phyloP scores from a whole-genome alignment of 1,140 invertebrate species.

The Diorhabda sublineata region DNA sequence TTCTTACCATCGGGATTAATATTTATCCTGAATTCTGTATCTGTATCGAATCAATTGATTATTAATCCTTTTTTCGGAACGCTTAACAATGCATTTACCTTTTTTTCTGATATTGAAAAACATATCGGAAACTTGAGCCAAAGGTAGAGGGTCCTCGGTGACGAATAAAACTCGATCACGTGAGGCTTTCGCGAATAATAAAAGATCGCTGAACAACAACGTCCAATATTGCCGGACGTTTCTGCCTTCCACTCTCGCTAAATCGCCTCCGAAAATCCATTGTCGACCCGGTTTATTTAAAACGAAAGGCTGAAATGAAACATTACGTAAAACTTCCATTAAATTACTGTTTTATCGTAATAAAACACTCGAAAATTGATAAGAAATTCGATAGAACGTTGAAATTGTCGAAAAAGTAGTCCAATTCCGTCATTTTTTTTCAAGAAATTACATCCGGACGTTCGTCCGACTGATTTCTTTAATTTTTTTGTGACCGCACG shows the following conservation, averaged over 20 bases:
- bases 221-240: slow-evolving; percentile 78
- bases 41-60: slow-evolving; percentile 43
- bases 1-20: slow-evolving; percentile 54
- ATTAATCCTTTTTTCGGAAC: neutral
- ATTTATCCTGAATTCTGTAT: slow-evolving; percentile 67
- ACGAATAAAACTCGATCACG: slow-evolving; percentile 80
- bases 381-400: too few relatives aligned
- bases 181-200: slow-evolving; percentile 79
- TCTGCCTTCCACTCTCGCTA: slow-evolving; percentile 76
- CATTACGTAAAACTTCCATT: neutral
- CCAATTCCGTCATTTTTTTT: too few relatives aligned
- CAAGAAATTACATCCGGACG: too few relatives aligned
- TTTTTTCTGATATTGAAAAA: slow-evolving; percentile 81
- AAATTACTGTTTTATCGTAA: too few relatives aligned
- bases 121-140: slow-evolving; percentile 72
- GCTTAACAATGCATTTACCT: slow-evolving; percentile 49
- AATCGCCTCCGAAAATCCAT: slow-evolving; percentile 82
- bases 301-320: slow-evolving; percentile 66
- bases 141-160: slow-evolving; percentile 75
- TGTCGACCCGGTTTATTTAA: slow-evolving; percentile 74
- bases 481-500: too few relatives aligned
- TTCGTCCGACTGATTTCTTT: too few relatives aligned
- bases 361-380: too few relatives aligned
- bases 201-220: slow-evolving; percentile 73
- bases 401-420: too few relatives aligned